phyloP scores from a whole-genome alignment of 1,140 invertebrate species.

The Tetramorium alpestre region DNA sequence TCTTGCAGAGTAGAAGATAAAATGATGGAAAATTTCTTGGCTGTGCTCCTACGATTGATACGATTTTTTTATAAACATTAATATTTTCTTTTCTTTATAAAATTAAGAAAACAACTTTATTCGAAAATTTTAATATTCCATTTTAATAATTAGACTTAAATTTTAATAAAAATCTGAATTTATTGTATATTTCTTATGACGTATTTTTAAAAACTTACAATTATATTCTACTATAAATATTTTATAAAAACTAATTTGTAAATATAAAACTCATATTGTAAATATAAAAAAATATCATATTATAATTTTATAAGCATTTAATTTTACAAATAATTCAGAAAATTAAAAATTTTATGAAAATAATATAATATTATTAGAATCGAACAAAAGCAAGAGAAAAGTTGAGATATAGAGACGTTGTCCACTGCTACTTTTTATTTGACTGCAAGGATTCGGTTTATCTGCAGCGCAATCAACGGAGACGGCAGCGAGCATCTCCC shows the following conservation, averaged over 20 bases:
- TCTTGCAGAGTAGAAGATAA: slow-evolving; percentile 48
- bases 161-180: neutral
- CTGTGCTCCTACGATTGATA: slow-evolving; percentile 19
- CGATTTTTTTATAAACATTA: slow-evolving; percentile 16
- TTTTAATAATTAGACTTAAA: slow-evolving; percentile 5
- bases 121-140: neutral
- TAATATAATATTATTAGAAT: neutral
- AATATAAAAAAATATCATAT: neutral
- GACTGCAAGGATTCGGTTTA: slow-evolving; percentile 44
- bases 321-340: neutral
- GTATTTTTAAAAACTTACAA: neutral
- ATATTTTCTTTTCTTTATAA: neutral
- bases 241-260: neutral
- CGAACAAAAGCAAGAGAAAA: neutral
- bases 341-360: neutral
- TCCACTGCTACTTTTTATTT: slow-evolving; percentile 38
- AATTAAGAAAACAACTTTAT: neutral
- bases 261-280: neutral
- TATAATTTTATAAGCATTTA: neutral
- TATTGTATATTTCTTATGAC: neutral
- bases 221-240: neutral
- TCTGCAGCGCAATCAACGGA: slow-evolving; percentile 43
- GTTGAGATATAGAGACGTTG: neutral
- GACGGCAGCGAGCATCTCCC: slow-evolving; percentile 8
- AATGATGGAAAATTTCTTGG: slow-evolving; percentile 37